Evolutionary conservation across 1,140 invertebrate genomes (phyloP).

Genomic region (Stegodyphus dumicola): DNA sequence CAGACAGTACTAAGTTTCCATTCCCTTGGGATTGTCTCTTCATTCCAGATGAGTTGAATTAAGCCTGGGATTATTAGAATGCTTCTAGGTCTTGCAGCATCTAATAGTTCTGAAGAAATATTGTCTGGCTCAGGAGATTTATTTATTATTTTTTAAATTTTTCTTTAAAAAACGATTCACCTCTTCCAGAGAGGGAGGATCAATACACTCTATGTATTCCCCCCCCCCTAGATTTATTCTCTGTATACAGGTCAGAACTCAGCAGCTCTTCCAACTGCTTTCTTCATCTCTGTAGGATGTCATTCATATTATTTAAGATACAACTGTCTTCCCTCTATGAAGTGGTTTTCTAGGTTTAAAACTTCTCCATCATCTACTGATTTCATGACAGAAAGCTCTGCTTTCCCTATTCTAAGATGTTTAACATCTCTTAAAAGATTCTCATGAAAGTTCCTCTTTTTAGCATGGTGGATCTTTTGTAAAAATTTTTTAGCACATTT

Average conservation of each 20-base stretch:
- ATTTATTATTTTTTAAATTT: not conserved
- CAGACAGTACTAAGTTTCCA: not conserved
- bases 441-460: not conserved
- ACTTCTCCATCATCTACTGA: not conserved
- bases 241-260: not conserved
- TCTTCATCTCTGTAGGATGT: slow-evolving; percentile 2
- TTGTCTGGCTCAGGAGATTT: not conserved
- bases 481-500: not conserved
- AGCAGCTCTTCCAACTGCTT: not conserved
- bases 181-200: not conserved
- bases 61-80: not conserved
- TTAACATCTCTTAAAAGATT: not conserved
- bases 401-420: not conserved
- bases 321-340: not conserved
- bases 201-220: not conserved
- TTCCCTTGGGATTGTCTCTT: not conserved
- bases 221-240: no score
- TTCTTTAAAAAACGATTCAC: no score
- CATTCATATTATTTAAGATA: not conserved
- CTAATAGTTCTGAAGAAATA: not conserved
- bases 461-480: not conserved
- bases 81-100: not conserved
- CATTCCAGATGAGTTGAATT: not conserved
- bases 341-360: not conserved
- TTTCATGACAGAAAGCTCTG: slow-evolving; percentile 1